Percentiles rank a stretch among this genome's conserved stretches.
Conservation (phyloP, 2,797 vertebrate species). For the Anniella stebbinsi region DNA sequence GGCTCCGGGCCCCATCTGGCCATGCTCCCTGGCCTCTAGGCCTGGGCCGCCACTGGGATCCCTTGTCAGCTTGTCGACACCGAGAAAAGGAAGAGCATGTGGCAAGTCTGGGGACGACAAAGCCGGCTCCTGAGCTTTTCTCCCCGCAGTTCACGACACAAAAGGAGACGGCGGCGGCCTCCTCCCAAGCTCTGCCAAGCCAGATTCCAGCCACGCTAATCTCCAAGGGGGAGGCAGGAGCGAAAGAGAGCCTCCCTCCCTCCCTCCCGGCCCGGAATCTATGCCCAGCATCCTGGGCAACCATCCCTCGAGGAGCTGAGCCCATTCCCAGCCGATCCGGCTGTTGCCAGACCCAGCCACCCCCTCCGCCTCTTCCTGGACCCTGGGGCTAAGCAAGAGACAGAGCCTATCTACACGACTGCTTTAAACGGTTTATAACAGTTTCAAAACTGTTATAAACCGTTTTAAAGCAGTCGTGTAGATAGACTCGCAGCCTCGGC, state of each 20-base stretch:
- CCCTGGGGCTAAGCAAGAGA: background rate
- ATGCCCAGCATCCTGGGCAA: slow-evolving; percentile 30
- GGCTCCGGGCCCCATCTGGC: slow-evolving; percentile 27
- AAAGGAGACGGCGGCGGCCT: background rate
- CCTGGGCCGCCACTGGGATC: background rate
- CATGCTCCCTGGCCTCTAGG: background rate
- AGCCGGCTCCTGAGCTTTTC: slow-evolving; percentile 26
- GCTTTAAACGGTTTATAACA: too few relatives aligned
- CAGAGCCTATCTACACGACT: too few relatives aligned
- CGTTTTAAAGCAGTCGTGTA: too few relatives aligned
- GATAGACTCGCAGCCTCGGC: background rate
- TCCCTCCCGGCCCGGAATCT: background rate
- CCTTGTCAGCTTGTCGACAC: slow-evolving; percentile 20
- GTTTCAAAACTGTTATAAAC: too few relatives aligned
- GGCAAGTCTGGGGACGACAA: slow-evolving; percentile 38
- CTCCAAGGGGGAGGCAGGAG: slow-evolving; percentile 11
- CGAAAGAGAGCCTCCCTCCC: background rate
- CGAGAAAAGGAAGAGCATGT: slow-evolving; percentile 20
- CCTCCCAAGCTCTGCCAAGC: slow-evolving; percentile 37
- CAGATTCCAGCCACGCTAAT: slow-evolving; percentile 51
- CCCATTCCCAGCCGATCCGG: background rate
- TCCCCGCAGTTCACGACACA: slow-evolving; percentile 28
- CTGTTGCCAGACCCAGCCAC: background rate
- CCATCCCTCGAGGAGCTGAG: background rate
- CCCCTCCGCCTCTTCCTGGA: slow-evolving; percentile 1